Base-by-base conservation (phyloP, 2,888 invertebrate genomes). In the Apantesis nais region DNA sequence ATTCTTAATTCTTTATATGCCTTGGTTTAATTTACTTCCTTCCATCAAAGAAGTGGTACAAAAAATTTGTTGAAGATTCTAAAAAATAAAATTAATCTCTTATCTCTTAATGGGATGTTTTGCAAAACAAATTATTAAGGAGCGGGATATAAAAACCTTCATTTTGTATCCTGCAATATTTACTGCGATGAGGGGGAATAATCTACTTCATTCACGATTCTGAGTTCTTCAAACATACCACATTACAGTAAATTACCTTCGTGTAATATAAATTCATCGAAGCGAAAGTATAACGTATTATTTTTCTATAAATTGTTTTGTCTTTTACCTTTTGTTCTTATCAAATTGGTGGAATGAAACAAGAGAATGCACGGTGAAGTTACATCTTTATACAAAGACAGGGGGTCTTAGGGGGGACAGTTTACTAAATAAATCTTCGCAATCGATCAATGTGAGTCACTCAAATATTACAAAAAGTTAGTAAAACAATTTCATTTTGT, bases 11-110 rank as follows among this genome's bases (percentile, higher is more conserved):
- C 58, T 73, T 72, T 34, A 4, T 75, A 76, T 75, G 73, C 66
- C 66, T 41, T 22, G 67, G 61, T 78, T 82, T 73, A 74, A 80
- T 78, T 78, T 77, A 73, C 71, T 78, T 69, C 67, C 71, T 77
- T 69, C 66, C 66, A 69, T 74, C 68, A 73, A 80, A 80, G 64
- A 63, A 80, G 77, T 72, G 71, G 72, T 61, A 61, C 68, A 68
- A 77, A 75, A 67, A 73, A 75, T 74, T 78, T 70, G 62, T 52
- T 74, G 55, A n/a, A 69, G 64, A 68, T 67, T 71, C 73, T 67
- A 71, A 58, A 65, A 72, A 76, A 71, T 52, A 73, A 74, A 73
- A 78, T 72, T 73, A 68, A 74, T 80, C 62, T 76, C 62, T 61
- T 48, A 62, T n/a, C n/a, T n/a, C 66, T 65, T 68, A 76, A 73